Conservation (phyloP, 1,140 invertebrate genomes). For the Zaprionus africanus region DNA sequence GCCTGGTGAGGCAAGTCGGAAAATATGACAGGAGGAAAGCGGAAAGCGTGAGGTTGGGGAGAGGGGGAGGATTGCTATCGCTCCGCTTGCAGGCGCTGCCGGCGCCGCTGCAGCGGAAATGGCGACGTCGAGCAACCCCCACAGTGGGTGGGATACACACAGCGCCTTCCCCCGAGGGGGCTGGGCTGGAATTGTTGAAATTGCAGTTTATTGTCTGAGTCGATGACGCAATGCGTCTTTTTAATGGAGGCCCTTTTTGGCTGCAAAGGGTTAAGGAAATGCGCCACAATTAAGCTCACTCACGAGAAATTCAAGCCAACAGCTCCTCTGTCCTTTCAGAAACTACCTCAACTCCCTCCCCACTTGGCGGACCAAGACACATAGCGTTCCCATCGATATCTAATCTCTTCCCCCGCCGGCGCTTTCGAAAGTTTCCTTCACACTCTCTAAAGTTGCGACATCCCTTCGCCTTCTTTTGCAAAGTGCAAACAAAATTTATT, state of each 20-base stretch:
- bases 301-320: background rate
- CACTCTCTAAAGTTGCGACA: slow-evolving; percentile 72
- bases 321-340: background rate
- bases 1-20: slow-evolving; percentile 37
- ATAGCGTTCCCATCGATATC: slow-evolving; percentile 6
- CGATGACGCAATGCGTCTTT: slow-evolving; percentile 71
- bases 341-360: background rate
- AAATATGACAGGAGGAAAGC: slow-evolving; percentile 58
- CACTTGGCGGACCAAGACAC: no score
- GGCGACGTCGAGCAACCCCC: slow-evolving; percentile 44
- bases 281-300: slow-evolving; percentile 66
- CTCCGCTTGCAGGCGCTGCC: slow-evolving; percentile 51
- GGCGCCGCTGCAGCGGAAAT: slow-evolving; percentile 61
- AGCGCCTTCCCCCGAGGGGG: background rate
- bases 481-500: slow-evolving; percentile 83
- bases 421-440: slow-evolving; percentile 64
- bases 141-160: slow-evolving; percentile 18
- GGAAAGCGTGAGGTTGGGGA: background rate
- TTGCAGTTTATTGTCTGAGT: slow-evolving; percentile 57
- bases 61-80: slow-evolving; percentile 62
- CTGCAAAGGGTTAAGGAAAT: slow-evolving; percentile 63
- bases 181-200: slow-evolving; percentile 25
- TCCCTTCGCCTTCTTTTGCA: slow-evolving; percentile 62
- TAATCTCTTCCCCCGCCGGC: slow-evolving; percentile 1
- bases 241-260: slow-evolving; percentile 10